Evolutionary conservation across 2,797 vertebrate genomes (phyloP).

Genomic region (Pangasius larnaudii): DNA sequence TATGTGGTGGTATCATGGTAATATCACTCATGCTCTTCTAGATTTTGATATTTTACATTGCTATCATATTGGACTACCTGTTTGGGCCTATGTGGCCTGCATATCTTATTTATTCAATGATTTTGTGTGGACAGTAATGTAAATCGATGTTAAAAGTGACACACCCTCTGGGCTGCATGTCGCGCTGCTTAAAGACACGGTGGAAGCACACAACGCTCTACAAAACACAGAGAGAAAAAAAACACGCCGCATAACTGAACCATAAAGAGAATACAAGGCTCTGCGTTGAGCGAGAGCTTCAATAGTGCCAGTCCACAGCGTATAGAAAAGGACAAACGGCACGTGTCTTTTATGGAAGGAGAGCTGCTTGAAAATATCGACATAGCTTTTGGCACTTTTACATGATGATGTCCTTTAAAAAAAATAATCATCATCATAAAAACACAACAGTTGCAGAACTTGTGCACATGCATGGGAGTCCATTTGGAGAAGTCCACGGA

Average conservation of each 20-base stretch:
- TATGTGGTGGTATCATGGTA: constrained; percentile 5
- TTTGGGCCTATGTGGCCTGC: not conserved
- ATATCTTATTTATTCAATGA: not conserved
- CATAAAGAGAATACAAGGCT: constrained; percentile 64
- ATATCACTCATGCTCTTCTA: not conserved
- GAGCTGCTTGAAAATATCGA: constrained; percentile 63
- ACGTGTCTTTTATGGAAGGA: constrained; percentile 66
- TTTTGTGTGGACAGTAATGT: not conserved
- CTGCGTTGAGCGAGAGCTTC: constrained; percentile 23
- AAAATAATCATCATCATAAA: constrained; percentile 53
- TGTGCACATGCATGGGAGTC: constrained; percentile 82
- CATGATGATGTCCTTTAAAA: constrained; percentile 75
- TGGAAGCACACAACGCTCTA: constrained; percentile 44
- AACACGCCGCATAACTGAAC: constrained; percentile 73
- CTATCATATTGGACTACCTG: not conserved
- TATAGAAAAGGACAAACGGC: constrained; percentile 72
- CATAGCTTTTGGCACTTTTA: constrained; percentile 78
- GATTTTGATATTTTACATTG: not conserved
- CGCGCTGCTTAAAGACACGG: constrained; percentile 66
- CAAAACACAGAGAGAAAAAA: constrained; percentile 41
- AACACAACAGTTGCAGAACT: constrained; percentile 78
- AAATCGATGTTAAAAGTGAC: constrained; percentile 36
- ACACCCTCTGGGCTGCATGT: constrained; percentile 68
- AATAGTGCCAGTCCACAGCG: constrained; percentile 59
- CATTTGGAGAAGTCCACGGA: constrained; percentile 70